These are phyloP conservation scores for Peromyscus leucopus DNA, from an alignment of 2,113 vertebrate genomes.

Conservation along the genomic window DNA sequence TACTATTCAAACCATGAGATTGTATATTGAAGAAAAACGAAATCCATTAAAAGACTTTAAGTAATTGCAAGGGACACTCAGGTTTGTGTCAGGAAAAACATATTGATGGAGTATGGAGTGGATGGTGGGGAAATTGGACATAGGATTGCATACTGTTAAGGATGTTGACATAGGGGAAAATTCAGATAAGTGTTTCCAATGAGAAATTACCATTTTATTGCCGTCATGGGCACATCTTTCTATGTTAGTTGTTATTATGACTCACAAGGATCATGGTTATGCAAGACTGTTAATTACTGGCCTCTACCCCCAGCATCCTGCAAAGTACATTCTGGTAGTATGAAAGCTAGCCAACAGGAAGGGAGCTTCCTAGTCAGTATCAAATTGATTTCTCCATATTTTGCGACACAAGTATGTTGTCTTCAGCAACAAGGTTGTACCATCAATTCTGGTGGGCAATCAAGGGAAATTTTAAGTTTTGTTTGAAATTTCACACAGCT, in stretches of 20 bases:
- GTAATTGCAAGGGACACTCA: neutral
- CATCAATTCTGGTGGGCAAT: neutral
- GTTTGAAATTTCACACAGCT: conserved; percentile 59
- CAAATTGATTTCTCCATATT: neutral
- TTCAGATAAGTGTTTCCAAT: neutral
- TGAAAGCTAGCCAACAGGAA: neutral
- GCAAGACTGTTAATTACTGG: neutral
- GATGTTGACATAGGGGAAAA: neutral
- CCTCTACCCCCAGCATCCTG: neutral
- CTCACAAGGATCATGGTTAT: neutral
- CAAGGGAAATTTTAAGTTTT: neutral
- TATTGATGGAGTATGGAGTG: neutral
- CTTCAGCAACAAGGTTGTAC: neutral
- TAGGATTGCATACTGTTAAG: neutral
- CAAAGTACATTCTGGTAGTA: neutral
- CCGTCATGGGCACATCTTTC: neutral
- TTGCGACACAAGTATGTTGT: neutral
- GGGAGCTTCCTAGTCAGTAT: neutral
- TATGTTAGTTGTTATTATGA: neutral
- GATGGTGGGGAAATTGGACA: neutral
- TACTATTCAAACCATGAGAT: neutral
- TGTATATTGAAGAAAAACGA: neutral
- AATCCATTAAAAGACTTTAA: neutral
- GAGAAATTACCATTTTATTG: neutral
- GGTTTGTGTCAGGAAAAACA: neutral